These are phyloP conservation scores for Pollenia labialis DNA, from an alignment of 2,888 invertebrate genomes.

Conservation along the genomic window DNA sequence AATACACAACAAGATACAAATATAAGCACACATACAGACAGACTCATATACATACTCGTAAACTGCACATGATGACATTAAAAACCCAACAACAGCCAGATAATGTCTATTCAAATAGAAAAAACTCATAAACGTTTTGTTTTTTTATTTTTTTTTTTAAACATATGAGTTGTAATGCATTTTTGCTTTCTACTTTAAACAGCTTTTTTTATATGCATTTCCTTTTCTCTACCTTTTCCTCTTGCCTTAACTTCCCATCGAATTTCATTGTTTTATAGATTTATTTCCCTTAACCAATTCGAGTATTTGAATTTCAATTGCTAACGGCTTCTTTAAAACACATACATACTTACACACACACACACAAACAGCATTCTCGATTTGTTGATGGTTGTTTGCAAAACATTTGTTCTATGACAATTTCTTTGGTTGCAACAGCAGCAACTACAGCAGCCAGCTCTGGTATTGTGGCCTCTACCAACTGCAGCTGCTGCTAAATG, in stretches of 20 bases:
- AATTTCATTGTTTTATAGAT: slow-evolving; percentile 28
- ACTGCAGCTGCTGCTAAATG: slow-evolving; percentile 64
- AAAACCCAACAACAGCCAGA: slow-evolving; percentile 13
- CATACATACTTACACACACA: background rate
- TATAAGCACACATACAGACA: background rate
- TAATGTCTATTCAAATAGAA: slow-evolving; percentile 35
- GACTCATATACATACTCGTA: background rate
- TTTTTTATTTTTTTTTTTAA: background rate
- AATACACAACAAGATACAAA: slow-evolving; percentile 13
- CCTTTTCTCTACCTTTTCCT: background rate
- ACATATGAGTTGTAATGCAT: slow-evolving; percentile 28
- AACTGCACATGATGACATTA: background rate
- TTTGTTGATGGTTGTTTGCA: slow-evolving; percentile 59
- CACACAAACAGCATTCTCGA: slow-evolving; percentile 5
- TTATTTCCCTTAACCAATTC: background rate
- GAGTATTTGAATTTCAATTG: slow-evolving; percentile 52
- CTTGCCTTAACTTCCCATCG: background rate
- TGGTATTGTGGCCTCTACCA: slow-evolving; percentile 38
- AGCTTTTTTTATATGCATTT: background rate
- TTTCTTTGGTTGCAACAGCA: slow-evolving; percentile 52
- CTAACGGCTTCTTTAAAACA: slow-evolving; percentile 46
- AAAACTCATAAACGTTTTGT: background rate
- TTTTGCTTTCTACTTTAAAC: slow-evolving; percentile 18
- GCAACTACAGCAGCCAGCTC: slow-evolving; percentile 19
- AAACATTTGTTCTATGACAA: slow-evolving; percentile 61